Percentiles rank a stretch among this genome's conserved stretches.
These are phyloP conservation scores for Schlechtendalia chinensis DNA, from an alignment of 1,140 invertebrate species.

Conservation along the genomic window DNA sequence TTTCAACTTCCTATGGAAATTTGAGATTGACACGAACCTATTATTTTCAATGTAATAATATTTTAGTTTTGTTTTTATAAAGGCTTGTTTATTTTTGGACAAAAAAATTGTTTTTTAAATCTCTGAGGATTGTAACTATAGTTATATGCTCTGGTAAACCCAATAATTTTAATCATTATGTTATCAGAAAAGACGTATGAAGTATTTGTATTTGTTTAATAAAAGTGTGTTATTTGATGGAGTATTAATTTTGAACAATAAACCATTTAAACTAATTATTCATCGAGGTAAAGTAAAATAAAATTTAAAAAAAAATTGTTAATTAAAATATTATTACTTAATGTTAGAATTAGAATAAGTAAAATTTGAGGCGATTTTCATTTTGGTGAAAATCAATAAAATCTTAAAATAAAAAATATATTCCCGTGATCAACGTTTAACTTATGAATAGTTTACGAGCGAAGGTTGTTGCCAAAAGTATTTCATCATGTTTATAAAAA, in stretches of 20 bases:
- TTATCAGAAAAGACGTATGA: background rate
- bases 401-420: background rate
- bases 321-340: no score
- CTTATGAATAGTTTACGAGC: background rate
- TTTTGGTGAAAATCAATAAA: background rate
- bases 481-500: background rate
- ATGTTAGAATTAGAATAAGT: background rate
- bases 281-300: background rate
- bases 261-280: background rate
- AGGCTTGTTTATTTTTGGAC: background rate
- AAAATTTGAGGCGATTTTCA: background rate
- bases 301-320: background rate
- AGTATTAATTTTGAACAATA: background rate
- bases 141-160: background rate
- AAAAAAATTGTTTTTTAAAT: slow-evolving; percentile 21
- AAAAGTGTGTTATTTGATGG: background rate
- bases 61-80: background rate
- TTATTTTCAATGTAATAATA: background rate
- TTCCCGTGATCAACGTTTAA: background rate
- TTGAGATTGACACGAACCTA: background rate
- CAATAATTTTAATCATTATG: slow-evolving; percentile 9
- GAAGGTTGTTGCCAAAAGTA: background rate
- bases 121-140: background rate
- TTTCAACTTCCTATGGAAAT: background rate
- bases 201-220: background rate